Evolutionary conservation across 2,113 vertebrate species (phyloP).

Genomic region (Ranitomeya imitator): DNA sequence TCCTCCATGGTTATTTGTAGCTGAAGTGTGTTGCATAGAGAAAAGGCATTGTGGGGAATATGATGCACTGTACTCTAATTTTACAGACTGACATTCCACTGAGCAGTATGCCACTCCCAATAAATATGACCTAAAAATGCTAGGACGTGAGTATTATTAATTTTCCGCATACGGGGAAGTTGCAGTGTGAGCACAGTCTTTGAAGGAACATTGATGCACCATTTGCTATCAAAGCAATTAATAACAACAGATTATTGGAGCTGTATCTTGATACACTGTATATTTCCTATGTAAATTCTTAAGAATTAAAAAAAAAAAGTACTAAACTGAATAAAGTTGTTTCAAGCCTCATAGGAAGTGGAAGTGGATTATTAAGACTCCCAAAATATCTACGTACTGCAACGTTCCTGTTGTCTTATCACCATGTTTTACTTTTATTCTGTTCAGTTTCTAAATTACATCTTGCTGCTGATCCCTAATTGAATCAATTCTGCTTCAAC

Average conservation of each 20-base stretch:
- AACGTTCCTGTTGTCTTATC: not conserved
- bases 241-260: no score
- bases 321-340: not conserved
- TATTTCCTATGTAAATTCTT: not conserved
- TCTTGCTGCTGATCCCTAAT: conserved; percentile 21
- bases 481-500: conserved; percentile 41
- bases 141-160: no score
- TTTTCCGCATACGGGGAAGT: not conserved
- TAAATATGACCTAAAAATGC: no score
- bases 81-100: no score
- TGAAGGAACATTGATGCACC: no score
- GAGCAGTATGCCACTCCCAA: no score
- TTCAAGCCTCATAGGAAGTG: not conserved
- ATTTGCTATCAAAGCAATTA: no score
- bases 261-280: no score
- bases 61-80: no score
- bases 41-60: no score
- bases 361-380: not conserved
- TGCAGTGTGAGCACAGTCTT: not conserved
- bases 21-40: no score
- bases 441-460: not conserved
- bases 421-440: conserved; percentile 6
- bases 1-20: no score
- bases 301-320: not conserved
- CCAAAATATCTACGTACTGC: not conserved